phyloP scores from a whole-genome alignment of 2,113 vertebrate species.

The Carassius gibelio region DNA sequence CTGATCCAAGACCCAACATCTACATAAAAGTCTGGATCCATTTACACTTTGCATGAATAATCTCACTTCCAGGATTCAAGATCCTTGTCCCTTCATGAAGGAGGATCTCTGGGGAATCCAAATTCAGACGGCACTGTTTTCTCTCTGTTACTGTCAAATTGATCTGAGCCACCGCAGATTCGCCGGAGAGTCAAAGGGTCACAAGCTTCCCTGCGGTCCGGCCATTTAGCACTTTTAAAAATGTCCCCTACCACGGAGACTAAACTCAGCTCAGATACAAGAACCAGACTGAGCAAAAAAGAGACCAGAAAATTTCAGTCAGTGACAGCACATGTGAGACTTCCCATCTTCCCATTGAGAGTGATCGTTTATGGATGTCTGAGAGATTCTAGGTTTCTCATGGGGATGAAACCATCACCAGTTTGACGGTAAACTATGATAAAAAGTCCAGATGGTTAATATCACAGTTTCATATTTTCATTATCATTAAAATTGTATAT shows the following conservation, averaged over 20 bases:
- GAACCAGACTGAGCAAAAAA: not conserved
- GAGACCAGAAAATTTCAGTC: not conserved
- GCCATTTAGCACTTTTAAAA: slow-evolving; percentile 37
- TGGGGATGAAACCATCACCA: too few relatives aligned
- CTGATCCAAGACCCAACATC: too few relatives aligned
- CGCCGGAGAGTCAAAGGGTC: slow-evolving; percentile 42
- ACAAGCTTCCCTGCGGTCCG: not conserved
- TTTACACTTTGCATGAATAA: not conserved
- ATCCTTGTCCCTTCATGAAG: slow-evolving; percentile 14
- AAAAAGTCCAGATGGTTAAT: too few relatives aligned
- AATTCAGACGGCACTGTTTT: not conserved
- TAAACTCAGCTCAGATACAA: not conserved
- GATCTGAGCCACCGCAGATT: slow-evolving; percentile 21
- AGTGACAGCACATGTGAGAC: not conserved
- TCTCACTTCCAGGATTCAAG: slow-evolving; percentile 29
- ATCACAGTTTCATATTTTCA: too few relatives aligned
- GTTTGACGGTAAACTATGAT: too few relatives aligned
- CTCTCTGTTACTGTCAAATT: slow-evolving; percentile 8
- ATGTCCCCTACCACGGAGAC: not conserved
- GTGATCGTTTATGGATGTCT: too few relatives aligned
- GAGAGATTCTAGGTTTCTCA: too few relatives aligned
- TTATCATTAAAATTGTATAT: too few relatives aligned
- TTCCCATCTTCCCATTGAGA: too few relatives aligned
- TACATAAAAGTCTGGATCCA: not conserved
- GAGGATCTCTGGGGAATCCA: slow-evolving; percentile 17